Conservation (phyloP, 2,797 vertebrate species). For the Scleropages formosus region DNA sequence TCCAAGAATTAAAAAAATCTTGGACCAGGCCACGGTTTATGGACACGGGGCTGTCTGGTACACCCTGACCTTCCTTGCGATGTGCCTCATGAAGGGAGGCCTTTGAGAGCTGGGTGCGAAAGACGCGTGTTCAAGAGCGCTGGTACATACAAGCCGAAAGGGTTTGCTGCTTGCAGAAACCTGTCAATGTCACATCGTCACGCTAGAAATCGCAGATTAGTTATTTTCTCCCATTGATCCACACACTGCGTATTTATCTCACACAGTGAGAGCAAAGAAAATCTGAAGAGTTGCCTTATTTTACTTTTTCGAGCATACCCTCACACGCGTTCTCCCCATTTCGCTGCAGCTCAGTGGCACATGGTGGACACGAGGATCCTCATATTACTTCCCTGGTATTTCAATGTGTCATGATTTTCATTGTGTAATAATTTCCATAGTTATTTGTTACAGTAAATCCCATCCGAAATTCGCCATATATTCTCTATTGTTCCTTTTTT, state of each 20-base stretch:
- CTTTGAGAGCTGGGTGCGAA: neutral
- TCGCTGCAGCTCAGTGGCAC: conserved; percentile 31
- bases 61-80: conserved; percentile 20
- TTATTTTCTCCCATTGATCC: neutral
- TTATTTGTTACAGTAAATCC: conserved; percentile 49
- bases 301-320: neutral
- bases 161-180: conserved; percentile 2
- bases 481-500: conserved; percentile 44
- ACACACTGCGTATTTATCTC: neutral
- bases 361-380: conserved; percentile 18
- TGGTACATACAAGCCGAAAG: neutral
- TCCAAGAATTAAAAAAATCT: conserved; percentile 1
- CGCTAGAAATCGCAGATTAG: neutral
- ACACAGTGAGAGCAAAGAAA: neutral
- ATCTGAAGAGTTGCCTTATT: neutral
- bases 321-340: conserved; percentile 16
- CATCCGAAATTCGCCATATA: conserved; percentile 46
- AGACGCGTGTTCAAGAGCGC: neutral
- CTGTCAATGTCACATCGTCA: neutral
- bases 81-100: conserved; percentile 8
- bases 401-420: conserved; percentile 44
- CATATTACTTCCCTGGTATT: conserved; percentile 33
- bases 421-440: conserved; percentile 45
- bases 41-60: neutral
- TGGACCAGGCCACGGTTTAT: neutral